Evolutionary conservation across 2,888 invertebrate genomes (phyloP).

Genomic region (Rotaria sp.): DNA sequence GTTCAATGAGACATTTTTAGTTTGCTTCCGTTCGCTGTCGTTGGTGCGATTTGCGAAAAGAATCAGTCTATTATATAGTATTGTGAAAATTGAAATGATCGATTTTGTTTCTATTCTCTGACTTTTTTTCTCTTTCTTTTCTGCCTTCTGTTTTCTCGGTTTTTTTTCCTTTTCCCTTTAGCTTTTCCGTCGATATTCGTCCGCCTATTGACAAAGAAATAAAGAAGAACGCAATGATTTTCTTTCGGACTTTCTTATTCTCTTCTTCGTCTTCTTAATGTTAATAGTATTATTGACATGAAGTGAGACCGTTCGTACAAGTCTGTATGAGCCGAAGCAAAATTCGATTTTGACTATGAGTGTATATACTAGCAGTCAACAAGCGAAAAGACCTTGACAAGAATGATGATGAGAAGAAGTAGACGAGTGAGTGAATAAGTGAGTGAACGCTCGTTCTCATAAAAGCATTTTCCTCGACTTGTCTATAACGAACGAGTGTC

Average conservation of each 20-base stretch:
- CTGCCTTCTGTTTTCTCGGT: too few relatives aligned
- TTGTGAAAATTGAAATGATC: slow-evolving; percentile 21
- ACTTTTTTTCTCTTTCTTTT: not conserved
- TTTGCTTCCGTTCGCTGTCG: not conserved
- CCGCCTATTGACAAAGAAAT: not conserved
- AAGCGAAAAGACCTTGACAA: not conserved
- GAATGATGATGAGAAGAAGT: not conserved
- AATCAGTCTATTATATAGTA: not conserved
- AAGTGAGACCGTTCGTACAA: not conserved
- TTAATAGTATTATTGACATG: not conserved
- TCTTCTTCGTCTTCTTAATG: not conserved
- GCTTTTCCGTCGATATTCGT: not conserved
- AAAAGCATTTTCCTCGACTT: not conserved
- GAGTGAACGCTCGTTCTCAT: not conserved
- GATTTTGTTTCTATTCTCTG: not conserved
- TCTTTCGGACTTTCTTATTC: not conserved
- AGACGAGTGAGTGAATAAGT: slow-evolving; percentile 2
- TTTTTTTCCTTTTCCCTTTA: not conserved
- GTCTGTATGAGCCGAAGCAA: not conserved
- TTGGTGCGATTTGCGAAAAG: not conserved
- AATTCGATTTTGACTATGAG: not conserved
- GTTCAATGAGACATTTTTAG: not conserved
- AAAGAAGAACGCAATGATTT: not conserved
- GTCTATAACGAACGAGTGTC: not conserved
- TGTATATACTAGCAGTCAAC: not conserved